phyloP scores from a whole-genome alignment of 1,140 invertebrate genomes.

The Cherax quadricarinatus region DNA sequence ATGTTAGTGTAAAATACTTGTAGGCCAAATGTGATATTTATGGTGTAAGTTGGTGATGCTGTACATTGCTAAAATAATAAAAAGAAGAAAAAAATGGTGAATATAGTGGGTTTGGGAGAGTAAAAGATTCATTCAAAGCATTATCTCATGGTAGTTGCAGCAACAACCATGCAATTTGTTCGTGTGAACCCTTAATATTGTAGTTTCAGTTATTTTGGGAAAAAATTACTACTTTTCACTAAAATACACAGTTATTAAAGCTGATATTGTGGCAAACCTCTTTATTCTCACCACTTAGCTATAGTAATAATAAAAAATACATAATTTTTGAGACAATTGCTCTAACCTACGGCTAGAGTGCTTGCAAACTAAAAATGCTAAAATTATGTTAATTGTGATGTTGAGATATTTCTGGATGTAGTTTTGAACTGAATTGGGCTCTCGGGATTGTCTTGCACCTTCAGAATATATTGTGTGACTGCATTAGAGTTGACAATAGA shows the following conservation, averaged over 20 bases:
- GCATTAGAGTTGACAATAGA: neutral
- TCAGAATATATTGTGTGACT: neutral
- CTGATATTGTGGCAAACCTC: no score
- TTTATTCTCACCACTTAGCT: no score
- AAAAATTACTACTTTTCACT: no score
- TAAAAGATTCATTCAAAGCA: neutral
- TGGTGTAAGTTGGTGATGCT: neutral
- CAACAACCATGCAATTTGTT: no score
- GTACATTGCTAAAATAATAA: neutral
- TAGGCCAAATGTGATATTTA: neutral
- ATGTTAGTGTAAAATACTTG: neutral
- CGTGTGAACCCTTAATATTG: no score
- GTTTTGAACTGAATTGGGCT: neutral
- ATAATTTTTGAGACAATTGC: no score
- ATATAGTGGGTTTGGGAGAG: neutral
- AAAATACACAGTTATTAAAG: no score
- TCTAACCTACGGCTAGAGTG: no score
- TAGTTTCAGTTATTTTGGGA: no score
- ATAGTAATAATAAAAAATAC: no score
- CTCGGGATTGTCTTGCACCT: constrained; percentile 1
- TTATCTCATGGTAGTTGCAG: neutral
- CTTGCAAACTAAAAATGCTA: neutral
- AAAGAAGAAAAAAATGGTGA: neutral
- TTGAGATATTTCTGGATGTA: neutral
- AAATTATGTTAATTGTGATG: neutral